Evolutionary conservation across 1,140 invertebrate genomes (phyloP).

Genomic region (Anastrepha obliqua): DNA sequence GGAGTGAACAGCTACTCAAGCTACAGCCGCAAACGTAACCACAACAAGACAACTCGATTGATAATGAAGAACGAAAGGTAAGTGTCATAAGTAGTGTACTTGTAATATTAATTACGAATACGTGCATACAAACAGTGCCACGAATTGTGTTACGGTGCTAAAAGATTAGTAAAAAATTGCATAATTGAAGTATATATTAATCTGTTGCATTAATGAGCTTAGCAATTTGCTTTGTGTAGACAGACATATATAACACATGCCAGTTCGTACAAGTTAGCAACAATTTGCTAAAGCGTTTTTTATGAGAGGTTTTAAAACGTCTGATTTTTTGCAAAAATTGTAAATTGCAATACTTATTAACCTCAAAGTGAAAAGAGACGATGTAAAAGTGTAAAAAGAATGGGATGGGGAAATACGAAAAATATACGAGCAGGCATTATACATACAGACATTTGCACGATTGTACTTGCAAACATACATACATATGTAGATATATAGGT

Average conservation of each 20-base stretch:
- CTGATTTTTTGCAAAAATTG: conserved; percentile 20
- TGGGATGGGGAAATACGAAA: background rate
- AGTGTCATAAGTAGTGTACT: background rate
- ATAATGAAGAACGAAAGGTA: conserved; percentile 46
- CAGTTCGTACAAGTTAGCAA: conserved; percentile 13
- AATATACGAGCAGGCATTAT: background rate
- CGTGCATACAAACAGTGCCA: background rate
- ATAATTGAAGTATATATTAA: conserved; percentile 10
- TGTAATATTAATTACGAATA: background rate
- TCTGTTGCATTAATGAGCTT: background rate
- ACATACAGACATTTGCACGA: background rate
- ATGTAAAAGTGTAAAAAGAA: background rate
- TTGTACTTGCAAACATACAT: background rate
- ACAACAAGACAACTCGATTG: background rate
- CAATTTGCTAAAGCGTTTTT: background rate
- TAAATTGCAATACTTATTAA: conserved; percentile 30
- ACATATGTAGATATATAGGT: background rate
- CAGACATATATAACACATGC: conserved; percentile 5
- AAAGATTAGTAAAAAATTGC: conserved; percentile 1
- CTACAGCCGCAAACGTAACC: background rate
- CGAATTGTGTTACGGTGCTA: background rate
- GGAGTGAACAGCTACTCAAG: background rate
- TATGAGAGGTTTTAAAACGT: background rate
- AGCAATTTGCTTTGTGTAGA: background rate
- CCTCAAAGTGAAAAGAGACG: background rate